Evolutionary conservation across 2,797 vertebrate species (phyloP), one percentile per base, ranked within the genome.

Genomic region (Phalloptychus januarius): DNA sequence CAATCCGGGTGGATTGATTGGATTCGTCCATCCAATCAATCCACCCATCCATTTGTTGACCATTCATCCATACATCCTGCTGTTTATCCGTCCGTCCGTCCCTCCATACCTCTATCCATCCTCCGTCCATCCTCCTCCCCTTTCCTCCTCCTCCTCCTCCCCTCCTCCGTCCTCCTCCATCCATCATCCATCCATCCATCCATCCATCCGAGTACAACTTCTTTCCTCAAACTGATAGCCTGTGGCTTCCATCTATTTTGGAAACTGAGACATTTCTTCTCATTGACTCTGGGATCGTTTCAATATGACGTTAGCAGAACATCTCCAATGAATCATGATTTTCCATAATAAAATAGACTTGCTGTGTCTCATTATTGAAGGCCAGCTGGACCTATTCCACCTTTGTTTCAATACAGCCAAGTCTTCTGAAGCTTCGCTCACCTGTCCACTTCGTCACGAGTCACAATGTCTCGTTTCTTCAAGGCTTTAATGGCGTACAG

Each of bases 381-480:
- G 20, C 7, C 20, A 50, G 48, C 20, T 50, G 48, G 25, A 63
- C 12, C 31, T 20, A 63, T 20, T 63, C 18, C 36, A 36, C 7
- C 16, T 58, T 58, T n/a, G 31, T 20, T 61, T 33, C 33, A 40
- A 25, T 40, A 40, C 23, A 38, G 18, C 6, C 38, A 69, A 23
- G 12, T 72, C 4, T 33, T 36, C 28, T 46, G 42, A 81, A 74
- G 31, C 25, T 38, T 61, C 44, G 78, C 88, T 23, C 72, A 88
- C 92, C 97, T 97, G 91, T 97, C 97, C 81, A 97, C 94, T 90
- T 99, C 97, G 28, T 98, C 97, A 7, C 97, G 95, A 46, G 95
- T 95, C 80, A 99, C 95, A 25, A 98, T 96, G 81, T 98, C 97
- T 63, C 95, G 96, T 82, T 99, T 99, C 96, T 98, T 99, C 93